Evolutionary conservation across 2,797 vertebrate genomes (phyloP), one percentile per base, ranked within the genome.

Genomic region (Agapornis canus): DNA sequence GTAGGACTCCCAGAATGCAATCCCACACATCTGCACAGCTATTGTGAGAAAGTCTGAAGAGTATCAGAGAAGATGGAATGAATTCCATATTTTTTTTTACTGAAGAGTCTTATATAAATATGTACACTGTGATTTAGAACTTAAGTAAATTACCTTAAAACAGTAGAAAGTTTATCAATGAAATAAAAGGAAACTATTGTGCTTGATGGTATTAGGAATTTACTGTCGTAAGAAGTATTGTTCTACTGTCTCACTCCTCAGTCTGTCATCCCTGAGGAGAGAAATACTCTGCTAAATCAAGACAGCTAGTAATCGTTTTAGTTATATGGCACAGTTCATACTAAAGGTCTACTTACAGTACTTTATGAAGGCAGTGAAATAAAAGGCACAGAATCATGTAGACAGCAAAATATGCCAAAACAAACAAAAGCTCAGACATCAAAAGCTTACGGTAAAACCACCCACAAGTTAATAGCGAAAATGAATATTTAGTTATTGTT

Each of bases 1-100:
- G 45, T 20, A 92, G 39, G 82, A 61, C 8, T 92, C 68, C 57
- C 72, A 82, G 93, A 96, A 89, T 80, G 61, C 42, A 92, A 47
- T 78, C 75, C 32, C 63, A 92, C 40, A 86, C 72, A 87, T 68
- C 25, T 66, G 32, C 45, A 78, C 16, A 42, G 25, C 13, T 61
- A 57, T 47, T 87, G 12, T 60, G 70, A 77, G 54, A 79, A 93
- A 75, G 11, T 68, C 31, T 93, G 37, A 85, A 78, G 8, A 5
- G 0, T 54, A 49, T 27, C 49, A 64, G 23, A 82, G 35, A 47
- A 43, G 40, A 61, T 8, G 10, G 35, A 72, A 82, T 56, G 73
- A 65, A 81, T 47, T 83, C n/a, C n/a, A 35, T 31, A 12, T 52
- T 43, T 63, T 51, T 89, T 40, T 65, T 64, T 73, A 56, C 52